Evolutionary conservation across 1,140 invertebrate species (phyloP).

Genomic region (Neodiprion virginianus): DNA sequence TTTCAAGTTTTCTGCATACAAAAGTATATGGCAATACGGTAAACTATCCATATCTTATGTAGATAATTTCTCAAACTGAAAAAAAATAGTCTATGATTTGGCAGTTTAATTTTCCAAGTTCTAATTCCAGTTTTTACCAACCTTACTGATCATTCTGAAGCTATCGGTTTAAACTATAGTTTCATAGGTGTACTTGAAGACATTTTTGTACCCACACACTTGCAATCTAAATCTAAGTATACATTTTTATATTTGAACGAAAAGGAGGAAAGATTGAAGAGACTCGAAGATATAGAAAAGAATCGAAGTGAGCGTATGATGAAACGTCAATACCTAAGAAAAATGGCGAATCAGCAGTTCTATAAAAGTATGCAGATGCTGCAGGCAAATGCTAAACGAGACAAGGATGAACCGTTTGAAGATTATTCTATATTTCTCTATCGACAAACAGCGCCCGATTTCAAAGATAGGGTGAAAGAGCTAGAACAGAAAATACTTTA

Average conservation of each 20-base stretch:
- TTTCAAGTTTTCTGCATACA: too few species aligned
- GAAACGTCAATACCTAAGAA: conserved; percentile 70
- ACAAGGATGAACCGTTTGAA: conserved; percentile 70
- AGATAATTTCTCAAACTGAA: too few species aligned
- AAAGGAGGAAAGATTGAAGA: conserved; percentile 72
- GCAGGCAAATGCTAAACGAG: conserved; percentile 69
- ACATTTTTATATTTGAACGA: conserved; percentile 36
- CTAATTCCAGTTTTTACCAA: too few species aligned
- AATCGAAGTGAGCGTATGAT: conserved; percentile 72
- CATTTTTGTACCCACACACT: neutral
- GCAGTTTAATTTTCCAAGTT: too few species aligned
- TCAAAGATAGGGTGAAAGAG: conserved; percentile 79
- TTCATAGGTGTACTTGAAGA: too few species aligned
- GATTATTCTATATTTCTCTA: conserved; percentile 80
- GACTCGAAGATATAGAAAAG: conserved; percentile 71
- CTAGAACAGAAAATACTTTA: conserved; percentile 78
- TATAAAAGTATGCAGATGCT: conserved; percentile 81
- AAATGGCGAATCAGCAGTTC: conserved; percentile 75
- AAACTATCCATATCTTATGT: too few species aligned
- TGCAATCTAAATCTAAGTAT: neutral
- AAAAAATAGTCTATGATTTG: too few species aligned
- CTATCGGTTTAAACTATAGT: too few species aligned
- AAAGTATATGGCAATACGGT: too few species aligned
- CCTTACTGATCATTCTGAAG: too few species aligned
- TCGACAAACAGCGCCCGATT: conserved; percentile 75